These are phyloP conservation scores for Hydrolagus colliei DNA, from an alignment of 2,797 vertebrate species.

Conservation along the genomic window DNA sequence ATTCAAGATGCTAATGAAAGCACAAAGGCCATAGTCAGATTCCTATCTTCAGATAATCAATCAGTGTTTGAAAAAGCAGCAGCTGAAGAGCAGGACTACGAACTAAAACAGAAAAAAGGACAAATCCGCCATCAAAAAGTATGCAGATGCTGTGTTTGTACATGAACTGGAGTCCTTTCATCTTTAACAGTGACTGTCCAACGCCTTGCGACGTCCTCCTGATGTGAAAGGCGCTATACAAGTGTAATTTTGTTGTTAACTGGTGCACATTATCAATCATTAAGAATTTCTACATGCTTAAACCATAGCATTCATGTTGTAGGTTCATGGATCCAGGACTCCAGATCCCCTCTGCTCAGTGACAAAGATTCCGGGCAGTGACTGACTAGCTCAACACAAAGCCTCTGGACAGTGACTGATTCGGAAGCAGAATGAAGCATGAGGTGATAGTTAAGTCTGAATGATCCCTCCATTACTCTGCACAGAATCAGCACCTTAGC, in stretches of 20 bases:
- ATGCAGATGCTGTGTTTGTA: neutral
- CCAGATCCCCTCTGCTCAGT: neutral
- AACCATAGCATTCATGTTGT: neutral
- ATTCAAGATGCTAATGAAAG: slow-evolving; percentile 48
- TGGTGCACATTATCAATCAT: neutral
- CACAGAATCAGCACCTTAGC: neutral
- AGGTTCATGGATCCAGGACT: neutral
- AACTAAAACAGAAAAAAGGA: slow-evolving; percentile 13
- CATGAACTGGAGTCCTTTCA: neutral
- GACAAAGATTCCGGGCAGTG: neutral
- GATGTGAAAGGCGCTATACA: too few species aligned
- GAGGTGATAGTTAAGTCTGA: neutral
- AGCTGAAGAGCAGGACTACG: neutral
- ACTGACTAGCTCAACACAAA: neutral
- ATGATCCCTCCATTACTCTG: neutral
- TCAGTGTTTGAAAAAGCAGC: slow-evolving; percentile 3
- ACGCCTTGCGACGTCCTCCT: too few species aligned
- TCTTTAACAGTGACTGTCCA: neutral
- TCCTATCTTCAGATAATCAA: slow-evolving; percentile 21
- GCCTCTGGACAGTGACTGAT: neutral
- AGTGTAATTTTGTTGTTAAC: neutral
- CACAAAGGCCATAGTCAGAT: slow-evolving; percentile 59
- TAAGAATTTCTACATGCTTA: neutral
- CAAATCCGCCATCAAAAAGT: neutral
- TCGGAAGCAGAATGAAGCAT: neutral